Evolutionary conservation across 1,140 invertebrate genomes (phyloP), one percentile per base, ranked within the genome.

Genomic region (Saccostrea glomerata): DNA sequence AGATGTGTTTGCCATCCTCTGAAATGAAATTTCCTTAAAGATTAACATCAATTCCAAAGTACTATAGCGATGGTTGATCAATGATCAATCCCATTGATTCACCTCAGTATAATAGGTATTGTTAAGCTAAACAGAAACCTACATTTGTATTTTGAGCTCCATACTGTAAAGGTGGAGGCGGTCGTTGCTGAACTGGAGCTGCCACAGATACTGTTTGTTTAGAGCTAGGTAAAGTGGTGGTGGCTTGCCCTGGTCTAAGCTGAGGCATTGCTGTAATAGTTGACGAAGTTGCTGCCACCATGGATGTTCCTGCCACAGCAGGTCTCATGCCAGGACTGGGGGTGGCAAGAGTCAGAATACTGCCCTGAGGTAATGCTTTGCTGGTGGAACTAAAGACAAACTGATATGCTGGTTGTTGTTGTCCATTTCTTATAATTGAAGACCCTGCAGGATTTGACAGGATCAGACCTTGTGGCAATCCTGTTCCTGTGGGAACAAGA

Each of bases 371-470:
- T 15, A 92, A 58, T 23, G 84, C 55, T 47, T 82, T 73, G 9
- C 88, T 56, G 15, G 89, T 89, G 6, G 91, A 89, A 47, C 89
- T 90, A 55, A 91, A 90, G 30, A 92, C 91, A 13, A 91, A 82
- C 56, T 92, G 91, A 56, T 77, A 91, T 23, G 87, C 88, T 30
- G 84, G 88, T 60, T 86, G 90, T 60, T 86, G 90, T 60, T 40
- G 88, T 56, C 30, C 84, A 70, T 63, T 86, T 63, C 82, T 89
- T 13, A 92, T 84, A 84, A 55, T 84, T 55, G 82, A 84, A 47
- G 91, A 90, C 15, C 89, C 90, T 15, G 89, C 90, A 70, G 91
- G 86, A 82, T 89, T 91, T 47, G 90, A 55, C 66, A 92, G 63
- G 30, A 92, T 90, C 13, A 88, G 86, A 82, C 90, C 85, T 23